phyloP scores from a whole-genome alignment of 2,113 vertebrate species.

The Bujurquina vittata region DNA sequence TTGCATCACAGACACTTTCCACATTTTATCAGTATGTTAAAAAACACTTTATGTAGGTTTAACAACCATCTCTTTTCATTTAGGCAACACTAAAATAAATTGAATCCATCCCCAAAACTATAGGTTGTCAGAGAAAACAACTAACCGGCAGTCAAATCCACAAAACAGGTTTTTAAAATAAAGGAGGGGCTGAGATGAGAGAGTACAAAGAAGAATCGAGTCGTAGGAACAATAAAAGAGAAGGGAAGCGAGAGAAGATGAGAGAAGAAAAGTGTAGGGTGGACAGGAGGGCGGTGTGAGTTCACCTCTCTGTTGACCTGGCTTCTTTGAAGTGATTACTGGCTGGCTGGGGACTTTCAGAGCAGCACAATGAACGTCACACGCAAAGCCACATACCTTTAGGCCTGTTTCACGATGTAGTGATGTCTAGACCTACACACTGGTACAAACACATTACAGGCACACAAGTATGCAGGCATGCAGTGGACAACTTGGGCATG shows the following conservation, averaged over 20 bases:
- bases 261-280: conserved; percentile 62
- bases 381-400: conserved; percentile 71
- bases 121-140: conserved; percentile 15
- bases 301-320: conserved; percentile 75
- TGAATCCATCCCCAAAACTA: not conserved
- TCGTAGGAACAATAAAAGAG: conserved; percentile 36
- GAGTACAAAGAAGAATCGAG: conserved; percentile 16
- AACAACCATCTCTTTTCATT: not conserved
- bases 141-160: not conserved
- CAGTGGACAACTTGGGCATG: conserved; percentile 18
- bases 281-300: conserved; percentile 55
- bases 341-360: conserved; percentile 62
- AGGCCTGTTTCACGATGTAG: conserved; percentile 59
- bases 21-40: not conserved
- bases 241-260: conserved; percentile 34
- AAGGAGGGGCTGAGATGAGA: conserved; percentile 13
- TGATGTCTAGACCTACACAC: conserved; percentile 51
- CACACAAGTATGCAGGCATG: conserved; percentile 28
- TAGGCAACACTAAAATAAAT: not conserved
- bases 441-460: conserved; percentile 21
- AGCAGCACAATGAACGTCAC: conserved; percentile 69
- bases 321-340: conserved; percentile 78
- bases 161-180: conserved; percentile 10
- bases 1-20: not conserved
- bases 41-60: not conserved